Evolutionary conservation across 2,888 invertebrate species (phyloP).

Genomic region (Macropis europaea): DNA sequence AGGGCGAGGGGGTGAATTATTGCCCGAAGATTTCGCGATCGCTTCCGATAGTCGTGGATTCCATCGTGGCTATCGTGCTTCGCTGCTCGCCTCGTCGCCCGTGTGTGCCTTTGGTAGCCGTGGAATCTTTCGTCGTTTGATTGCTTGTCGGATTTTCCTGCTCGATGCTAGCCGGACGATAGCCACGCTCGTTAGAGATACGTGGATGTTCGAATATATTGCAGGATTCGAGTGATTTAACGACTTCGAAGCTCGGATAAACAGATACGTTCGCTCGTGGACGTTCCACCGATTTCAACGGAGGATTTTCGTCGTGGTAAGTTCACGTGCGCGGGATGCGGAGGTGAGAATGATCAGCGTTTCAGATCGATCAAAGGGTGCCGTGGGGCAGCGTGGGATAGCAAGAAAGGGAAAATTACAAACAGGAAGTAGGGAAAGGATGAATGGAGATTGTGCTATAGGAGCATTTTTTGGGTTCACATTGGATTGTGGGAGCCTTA

Average conservation of each 20-base stretch:
- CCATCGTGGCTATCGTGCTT: conserved; percentile 54
- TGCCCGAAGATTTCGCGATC: conserved; percentile 74
- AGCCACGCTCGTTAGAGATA: conserved; percentile 59
- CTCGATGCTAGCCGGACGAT: conserved; percentile 15
- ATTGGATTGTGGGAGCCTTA: no score
- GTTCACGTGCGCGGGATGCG: no score
- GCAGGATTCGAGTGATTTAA: conserved; percentile 40
- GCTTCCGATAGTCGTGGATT: conserved; percentile 75
- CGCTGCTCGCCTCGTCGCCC: conserved; percentile 58
- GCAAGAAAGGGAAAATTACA: no score
- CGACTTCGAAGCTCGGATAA: conserved; percentile 11
- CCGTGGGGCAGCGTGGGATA: no score
- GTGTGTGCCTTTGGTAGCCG: conserved; percentile 65
- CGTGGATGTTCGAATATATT: conserved; percentile 37
- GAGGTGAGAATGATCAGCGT: no score
- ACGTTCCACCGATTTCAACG: neutral
- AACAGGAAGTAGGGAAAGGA: no score
- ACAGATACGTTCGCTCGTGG: conserved; percentile 25
- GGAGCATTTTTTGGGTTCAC: no score
- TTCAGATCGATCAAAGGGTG: no score
- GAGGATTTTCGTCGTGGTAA: conserved; percentile 8
- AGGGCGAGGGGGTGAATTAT: conserved; percentile 70
- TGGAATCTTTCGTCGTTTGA: conserved; percentile 66
- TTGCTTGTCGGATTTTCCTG: conserved; percentile 52
- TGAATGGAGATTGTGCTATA: no score